Evolutionary conservation across 2,113 vertebrate genomes (phyloP).

Genomic region (Campylomormyrus numenius): DNA sequence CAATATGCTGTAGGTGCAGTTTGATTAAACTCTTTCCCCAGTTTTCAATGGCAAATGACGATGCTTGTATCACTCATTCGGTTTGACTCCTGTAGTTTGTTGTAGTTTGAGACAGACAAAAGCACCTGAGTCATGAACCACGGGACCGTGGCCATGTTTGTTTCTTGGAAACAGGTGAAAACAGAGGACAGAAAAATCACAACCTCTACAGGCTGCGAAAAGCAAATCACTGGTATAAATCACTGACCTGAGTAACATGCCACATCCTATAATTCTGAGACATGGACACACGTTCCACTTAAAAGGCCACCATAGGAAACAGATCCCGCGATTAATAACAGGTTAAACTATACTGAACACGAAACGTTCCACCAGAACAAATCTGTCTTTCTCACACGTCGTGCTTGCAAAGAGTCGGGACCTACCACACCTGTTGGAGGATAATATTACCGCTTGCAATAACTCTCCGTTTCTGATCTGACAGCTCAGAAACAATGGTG

Average conservation of each 20-base stretch:
- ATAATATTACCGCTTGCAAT: slow-evolving; percentile 46
- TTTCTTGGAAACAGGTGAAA: neutral
- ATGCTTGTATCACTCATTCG: neutral
- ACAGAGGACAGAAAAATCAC: neutral
- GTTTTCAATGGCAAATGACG: neutral
- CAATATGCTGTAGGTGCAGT: neutral
- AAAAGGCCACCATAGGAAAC: neutral
- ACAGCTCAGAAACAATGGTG: slow-evolving; percentile 40
- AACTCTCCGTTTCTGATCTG: slow-evolving; percentile 52
- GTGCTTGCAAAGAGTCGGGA: slow-evolving; percentile 19
- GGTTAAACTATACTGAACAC: slow-evolving; percentile 15
- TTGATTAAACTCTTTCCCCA: neutral
- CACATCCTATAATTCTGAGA: neutral
- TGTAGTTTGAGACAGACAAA: neutral
- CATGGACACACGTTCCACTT: slow-evolving; percentile 10
- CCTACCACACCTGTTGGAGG: slow-evolving; percentile 41
- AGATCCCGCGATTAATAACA: neutral
- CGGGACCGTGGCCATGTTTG: neutral
- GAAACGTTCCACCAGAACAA: slow-evolving; percentile 22
- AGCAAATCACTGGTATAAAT: neutral
- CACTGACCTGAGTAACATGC: neutral
- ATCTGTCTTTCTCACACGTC: slow-evolving; percentile 11
- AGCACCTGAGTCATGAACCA: neutral
- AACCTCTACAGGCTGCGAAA: neutral
- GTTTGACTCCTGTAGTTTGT: neutral